Evolutionary conservation across 2,113 vertebrate species (phyloP).

Genomic region (Agapornis roseicollis): DNA sequence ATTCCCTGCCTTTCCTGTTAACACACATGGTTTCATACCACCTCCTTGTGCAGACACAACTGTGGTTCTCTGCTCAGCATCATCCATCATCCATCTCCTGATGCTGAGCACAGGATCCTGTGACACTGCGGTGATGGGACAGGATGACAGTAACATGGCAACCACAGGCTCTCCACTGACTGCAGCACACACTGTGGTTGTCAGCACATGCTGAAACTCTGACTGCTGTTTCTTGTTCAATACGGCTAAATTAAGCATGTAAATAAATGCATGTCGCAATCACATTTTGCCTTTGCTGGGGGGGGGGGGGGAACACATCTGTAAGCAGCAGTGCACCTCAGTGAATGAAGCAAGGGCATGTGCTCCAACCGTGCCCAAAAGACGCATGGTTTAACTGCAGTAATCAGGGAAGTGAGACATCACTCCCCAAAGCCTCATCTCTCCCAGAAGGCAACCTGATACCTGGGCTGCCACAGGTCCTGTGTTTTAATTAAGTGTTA

Average conservation of each 20-base stretch:
- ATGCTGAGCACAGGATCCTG: background rate
- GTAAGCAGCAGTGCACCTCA: background rate
- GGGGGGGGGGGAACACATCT: background rate
- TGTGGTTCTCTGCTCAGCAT: background rate
- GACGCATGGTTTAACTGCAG: background rate
- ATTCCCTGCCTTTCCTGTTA: background rate
- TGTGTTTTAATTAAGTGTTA: slow-evolving; percentile 51
- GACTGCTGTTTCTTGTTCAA: background rate
- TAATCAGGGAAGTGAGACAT: background rate
- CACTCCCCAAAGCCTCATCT: background rate
- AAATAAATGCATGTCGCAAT: fast-evolving
- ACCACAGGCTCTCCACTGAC: background rate
- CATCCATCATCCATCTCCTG: background rate
- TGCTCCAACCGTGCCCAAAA: background rate
- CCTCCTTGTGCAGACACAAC: background rate
- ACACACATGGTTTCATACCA: background rate
- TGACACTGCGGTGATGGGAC: background rate
- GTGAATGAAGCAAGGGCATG: background rate
- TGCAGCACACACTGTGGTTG: fast-evolving
- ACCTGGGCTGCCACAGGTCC: slow-evolving; percentile 27
- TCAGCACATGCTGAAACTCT: background rate
- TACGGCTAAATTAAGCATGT: background rate
- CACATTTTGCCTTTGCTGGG: background rate
- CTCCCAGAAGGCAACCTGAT: slow-evolving; percentile 1
- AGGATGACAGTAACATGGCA: fast-evolving